Percentiles rank a stretch among this genome's conserved stretches.
Conservation (phyloP, 2,888 invertebrate species). For the Himalopsyche japonica region DNA sequence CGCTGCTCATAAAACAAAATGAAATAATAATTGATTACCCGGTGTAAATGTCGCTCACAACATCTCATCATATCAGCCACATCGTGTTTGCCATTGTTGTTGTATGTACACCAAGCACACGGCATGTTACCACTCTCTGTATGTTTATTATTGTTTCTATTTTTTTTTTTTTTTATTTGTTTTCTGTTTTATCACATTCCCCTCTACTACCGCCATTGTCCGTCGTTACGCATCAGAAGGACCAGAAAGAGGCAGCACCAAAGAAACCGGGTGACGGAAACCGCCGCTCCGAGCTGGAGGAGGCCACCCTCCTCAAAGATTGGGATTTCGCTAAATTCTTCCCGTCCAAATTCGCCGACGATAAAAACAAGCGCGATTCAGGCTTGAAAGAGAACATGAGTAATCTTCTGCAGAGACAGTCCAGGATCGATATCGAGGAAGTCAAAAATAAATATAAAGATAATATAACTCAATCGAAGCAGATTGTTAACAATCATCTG, state of each 20-base stretch:
- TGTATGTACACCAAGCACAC: conserved; percentile 19
- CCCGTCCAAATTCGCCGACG: conserved; percentile 57
- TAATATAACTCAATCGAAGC: conserved; percentile 53
- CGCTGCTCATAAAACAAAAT: not conserved
- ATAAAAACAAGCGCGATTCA: conserved; percentile 42
- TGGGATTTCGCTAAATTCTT: conserved; percentile 89
- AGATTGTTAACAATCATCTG: conserved; percentile 51
- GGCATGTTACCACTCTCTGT: conserved; percentile 25
- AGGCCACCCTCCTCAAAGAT: conserved; percentile 79
- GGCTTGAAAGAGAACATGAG: conserved; percentile 49
- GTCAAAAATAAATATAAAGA: conserved; percentile 56
- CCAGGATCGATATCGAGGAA: conserved; percentile 56
- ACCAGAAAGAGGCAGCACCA: conserved; percentile 29
- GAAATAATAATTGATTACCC: not conserved
- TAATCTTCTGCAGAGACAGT: conserved; percentile 54
- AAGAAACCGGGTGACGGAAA: conserved; percentile 34
- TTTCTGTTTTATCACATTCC: conserved; percentile 37
- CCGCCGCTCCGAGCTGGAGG: conserved; percentile 68
- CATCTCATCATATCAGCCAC: not conserved
- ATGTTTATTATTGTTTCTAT: conserved; percentile 43
- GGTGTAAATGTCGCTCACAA: not conserved
- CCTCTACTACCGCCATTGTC: conserved; percentile 14
- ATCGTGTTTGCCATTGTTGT: not conserved
- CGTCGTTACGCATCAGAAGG: not conserved
- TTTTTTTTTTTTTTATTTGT: conserved; percentile 43